Base-by-base conservation (phyloP, 2,888 invertebrate species). In the Penaeus monodon region DNA sequence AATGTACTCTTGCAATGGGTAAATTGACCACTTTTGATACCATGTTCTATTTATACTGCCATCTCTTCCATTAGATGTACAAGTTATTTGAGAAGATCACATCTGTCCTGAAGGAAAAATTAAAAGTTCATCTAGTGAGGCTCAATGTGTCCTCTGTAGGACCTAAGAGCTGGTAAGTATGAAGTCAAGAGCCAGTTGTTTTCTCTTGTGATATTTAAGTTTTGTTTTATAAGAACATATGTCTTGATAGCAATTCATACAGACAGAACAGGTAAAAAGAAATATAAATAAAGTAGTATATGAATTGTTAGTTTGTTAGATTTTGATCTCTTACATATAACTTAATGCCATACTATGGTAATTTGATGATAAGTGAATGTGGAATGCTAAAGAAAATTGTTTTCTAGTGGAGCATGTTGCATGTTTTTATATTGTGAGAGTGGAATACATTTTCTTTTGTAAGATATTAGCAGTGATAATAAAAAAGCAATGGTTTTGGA, bases 121-220 rank as follows among this genome's bases (percentile, higher is more conserved):
- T 90, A 76, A 86, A 84, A 49, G 24, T 78, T 12, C 88, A 88
- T 65, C 65, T 90, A 14, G 64, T 79, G 10, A 77, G 88, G 33
- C 83, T 90, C 14, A 84, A 82, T 81, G 89, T 88, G 22, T 87
- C 85, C 8, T 88, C 89, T 38, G 89, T 90, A 12, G 89, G 89
- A 44, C 88, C 89, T 14, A 88, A 90, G 76, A 88, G 88, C 74
- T 90, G 89, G 89, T 89, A 66, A 79, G 89, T 85, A 20, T 10
- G 57, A 38, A 29, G 33, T 10, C 29, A 29, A 4, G 27, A 33
- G n/a, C 27, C n/a, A 77, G 22, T 14, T 57, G 27, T 0, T 74
- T 29, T 33, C 20, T 27, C 20, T 29, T 74, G n/a, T 76, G 27
- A 76, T 22, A 24, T 74, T 68, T 8, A 10, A 27, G 3, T 6